Base-by-base conservation (phyloP, 1,140 invertebrate genomes). In the Temnothorax longispinosus region DNA sequence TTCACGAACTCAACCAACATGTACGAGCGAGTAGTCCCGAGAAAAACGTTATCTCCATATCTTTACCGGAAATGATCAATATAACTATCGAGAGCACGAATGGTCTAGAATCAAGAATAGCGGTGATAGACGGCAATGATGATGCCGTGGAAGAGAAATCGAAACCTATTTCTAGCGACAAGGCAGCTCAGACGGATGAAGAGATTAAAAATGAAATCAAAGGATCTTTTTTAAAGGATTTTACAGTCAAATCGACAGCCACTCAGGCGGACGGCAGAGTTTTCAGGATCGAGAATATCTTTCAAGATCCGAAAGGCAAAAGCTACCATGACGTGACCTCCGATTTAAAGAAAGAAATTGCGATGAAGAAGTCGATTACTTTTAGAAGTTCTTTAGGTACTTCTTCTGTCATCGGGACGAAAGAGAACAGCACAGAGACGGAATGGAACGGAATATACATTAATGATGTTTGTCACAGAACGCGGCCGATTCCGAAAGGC, bases 241-340 rank as follows among this genome's bases (percentile, higher is more conserved):
- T 38, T 6, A 8, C 85, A 62, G 44, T 54, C 18, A 86, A 64
- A 35, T 88, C 89, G 18, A 87, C 71, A 18, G 84, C 65, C 0
- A 75, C 75, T 56, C 93, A 94, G 13, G 84, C 87, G 8, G 93
- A 94, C 21, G 71, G 75, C 13, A 91, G 86, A 50, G 88, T 89
- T 41, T 94, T 94, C 47, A 91, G 93, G 52, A 93, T 94, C 75
- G 93, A 94, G 76, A 94, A 93, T 67, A 93, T 94, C 38, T 94
- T 94, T 58, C 86, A 93, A n/a, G 93, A 94, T 65, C 90, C 93
- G 13, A 90, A 85, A 52, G 88, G 67, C 38, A 86, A 56, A 52
- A 74, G 6, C 21, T 65, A 41, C 41, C 44, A 78, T 3, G 80
- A 89, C 10, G 75, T 6, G 50, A 15, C 50, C 85, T 56, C 27